These are phyloP conservation scores for Lepisosteus osseus DNA, from an alignment of 2,113 vertebrate species.

Conservation along the genomic window DNA sequence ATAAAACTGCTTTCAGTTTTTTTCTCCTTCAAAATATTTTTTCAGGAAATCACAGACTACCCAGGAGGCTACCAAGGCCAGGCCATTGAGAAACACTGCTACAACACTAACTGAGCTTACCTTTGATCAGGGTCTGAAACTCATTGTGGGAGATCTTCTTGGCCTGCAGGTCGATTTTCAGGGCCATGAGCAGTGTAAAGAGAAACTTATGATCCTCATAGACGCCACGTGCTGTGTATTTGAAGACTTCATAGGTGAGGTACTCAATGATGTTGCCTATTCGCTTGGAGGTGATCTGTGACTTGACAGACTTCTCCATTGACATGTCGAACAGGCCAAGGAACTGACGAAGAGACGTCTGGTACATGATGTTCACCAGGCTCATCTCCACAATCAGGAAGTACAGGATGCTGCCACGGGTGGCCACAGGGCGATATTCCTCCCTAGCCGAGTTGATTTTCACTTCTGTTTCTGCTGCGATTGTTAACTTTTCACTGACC, in stretches of 20 bases:
- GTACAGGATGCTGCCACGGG: slow-evolving; percentile 78
- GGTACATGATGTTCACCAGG: slow-evolving; percentile 80
- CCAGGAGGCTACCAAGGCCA: no score
- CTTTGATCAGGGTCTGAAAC: slow-evolving; percentile 78
- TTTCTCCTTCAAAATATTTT: no score
- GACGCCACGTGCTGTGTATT: slow-evolving; percentile 70
- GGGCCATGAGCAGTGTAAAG: slow-evolving; percentile 73
- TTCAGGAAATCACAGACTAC: no score
- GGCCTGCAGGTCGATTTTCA: slow-evolving; percentile 77
- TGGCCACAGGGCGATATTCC: slow-evolving; percentile 77
- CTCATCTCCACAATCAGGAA: slow-evolving; percentile 84
- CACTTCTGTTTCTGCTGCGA: slow-evolving; percentile 72
- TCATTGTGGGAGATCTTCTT: slow-evolving; percentile 70
- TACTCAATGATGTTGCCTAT: slow-evolving; percentile 66
- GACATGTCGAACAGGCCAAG: slow-evolving; percentile 76
- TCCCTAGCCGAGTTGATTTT: slow-evolving; percentile 78
- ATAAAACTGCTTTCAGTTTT: no score
- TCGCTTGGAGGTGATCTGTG: slow-evolving; percentile 71
- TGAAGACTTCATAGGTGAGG: slow-evolving; percentile 73
- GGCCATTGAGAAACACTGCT: no score
- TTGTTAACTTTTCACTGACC: slow-evolving; percentile 76
- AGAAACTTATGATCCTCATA: slow-evolving; percentile 78
- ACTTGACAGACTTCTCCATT: slow-evolving; percentile 63
- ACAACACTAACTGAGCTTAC: slow-evolving; percentile 36
- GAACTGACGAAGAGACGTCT: slow-evolving; percentile 77